These are phyloP conservation scores for Spisula subtruncata DNA, from an alignment of 2,888 invertebrate genomes.

Conservation along the genomic window DNA sequence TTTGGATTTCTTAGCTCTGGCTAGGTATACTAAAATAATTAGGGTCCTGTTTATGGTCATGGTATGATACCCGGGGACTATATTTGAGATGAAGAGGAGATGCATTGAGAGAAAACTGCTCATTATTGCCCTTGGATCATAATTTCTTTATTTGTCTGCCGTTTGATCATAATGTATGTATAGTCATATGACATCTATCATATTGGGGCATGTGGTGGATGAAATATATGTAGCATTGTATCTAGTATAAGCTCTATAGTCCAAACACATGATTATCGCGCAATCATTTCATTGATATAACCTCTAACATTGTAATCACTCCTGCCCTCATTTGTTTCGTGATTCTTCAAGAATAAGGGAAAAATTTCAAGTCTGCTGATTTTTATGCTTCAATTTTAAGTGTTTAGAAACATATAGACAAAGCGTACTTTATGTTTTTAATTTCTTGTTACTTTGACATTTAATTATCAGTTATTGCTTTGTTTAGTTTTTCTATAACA, in stretches of 20 bases:
- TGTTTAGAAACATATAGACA: not conserved
- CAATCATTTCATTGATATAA: not conserved
- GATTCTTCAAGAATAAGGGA: not conserved
- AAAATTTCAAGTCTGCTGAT: not conserved
- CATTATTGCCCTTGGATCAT: not conserved
- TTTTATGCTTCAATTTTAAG: not conserved
- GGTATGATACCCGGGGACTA: too few relatives aligned
- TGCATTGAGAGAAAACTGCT: too few relatives aligned
- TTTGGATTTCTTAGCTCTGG: too few relatives aligned
- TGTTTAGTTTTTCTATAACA: too few relatives aligned
- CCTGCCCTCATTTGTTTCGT: not conserved
- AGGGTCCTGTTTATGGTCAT: too few relatives aligned
- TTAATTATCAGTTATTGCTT: too few relatives aligned
- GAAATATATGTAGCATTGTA: not conserved
- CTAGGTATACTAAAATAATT: too few relatives aligned
- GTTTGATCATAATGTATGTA: too few relatives aligned
- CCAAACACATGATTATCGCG: not conserved
- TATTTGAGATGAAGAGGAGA: too few relatives aligned
- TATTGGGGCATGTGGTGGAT: conserved; percentile 17
- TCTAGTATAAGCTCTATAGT: not conserved
- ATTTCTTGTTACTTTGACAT: too few relatives aligned
- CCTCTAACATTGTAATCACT: not conserved
- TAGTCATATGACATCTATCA: not conserved
- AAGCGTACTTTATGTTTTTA: not conserved
- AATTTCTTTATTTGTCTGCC: too few relatives aligned